Evolutionary conservation across 2,797 vertebrate genomes (phyloP).

Genomic region (Poecilia wingei): DNA sequence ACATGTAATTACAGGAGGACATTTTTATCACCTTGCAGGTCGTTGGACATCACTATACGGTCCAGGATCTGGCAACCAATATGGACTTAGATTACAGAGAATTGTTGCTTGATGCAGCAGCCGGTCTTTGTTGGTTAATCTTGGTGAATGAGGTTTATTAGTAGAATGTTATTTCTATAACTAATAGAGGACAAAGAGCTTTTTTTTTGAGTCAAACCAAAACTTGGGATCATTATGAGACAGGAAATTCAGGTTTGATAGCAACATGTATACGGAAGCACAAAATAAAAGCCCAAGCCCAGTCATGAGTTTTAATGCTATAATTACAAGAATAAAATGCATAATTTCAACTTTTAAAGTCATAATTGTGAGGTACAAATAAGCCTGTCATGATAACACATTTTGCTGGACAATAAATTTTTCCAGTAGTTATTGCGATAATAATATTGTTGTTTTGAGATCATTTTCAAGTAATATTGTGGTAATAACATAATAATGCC

Average conservation of each 20-base stretch:
- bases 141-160: not conserved
- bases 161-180: slow-evolving; percentile 27
- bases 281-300: too few species aligned
- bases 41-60: slow-evolving; percentile 42
- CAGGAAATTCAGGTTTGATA: not conserved
- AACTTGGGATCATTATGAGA: slow-evolving; percentile 26
- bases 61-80: slow-evolving; percentile 39
- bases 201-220: slow-evolving; percentile 35
- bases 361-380: not conserved
- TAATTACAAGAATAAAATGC: not conserved
- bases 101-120: not conserved
- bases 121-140: slow-evolving; percentile 16
- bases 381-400: too few species aligned
- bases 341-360: too few species aligned
- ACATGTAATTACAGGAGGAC: slow-evolving; percentile 61
- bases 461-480: not conserved
- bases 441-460: not conserved
- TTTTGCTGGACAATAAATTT: not conserved
- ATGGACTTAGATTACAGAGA: not conserved
- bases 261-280: too few species aligned
- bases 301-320: not conserved
- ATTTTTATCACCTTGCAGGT: slow-evolving; percentile 54
- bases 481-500: not conserved
- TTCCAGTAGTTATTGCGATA: not conserved
- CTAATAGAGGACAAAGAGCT: slow-evolving; percentile 9